phyloP scores from a whole-genome alignment of 2,113 vertebrate genomes.

The Pelvicachromis taeniatus region DNA sequence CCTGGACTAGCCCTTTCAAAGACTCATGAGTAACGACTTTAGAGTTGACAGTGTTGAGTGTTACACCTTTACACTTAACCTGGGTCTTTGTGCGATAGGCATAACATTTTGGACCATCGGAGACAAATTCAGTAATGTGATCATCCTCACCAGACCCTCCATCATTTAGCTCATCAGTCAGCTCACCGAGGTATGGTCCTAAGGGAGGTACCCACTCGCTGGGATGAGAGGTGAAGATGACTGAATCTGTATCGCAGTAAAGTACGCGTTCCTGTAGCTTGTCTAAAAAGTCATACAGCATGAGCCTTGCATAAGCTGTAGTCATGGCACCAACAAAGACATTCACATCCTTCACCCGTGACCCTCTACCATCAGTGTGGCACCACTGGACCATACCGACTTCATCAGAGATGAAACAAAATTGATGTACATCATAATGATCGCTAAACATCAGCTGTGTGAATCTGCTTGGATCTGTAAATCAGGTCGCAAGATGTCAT shows the following conservation, averaged over 20 bases:
- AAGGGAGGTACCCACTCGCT: rapidly evolving
- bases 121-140: background rate
- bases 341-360: background rate
- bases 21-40: rapidly evolving
- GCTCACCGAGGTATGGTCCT: rapidly evolving
- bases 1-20: background rate
- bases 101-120: rapidly evolving
- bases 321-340: background rate
- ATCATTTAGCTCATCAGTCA: background rate
- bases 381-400: too few species aligned
- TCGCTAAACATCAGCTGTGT: background rate
- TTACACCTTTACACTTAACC: background rate
- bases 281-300: background rate
- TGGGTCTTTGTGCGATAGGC: background rate
- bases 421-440: too few species aligned
- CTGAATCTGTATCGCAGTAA: background rate
- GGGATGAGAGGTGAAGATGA: background rate
- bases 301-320: background rate
- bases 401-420: too few species aligned
- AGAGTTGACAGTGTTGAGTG: background rate
- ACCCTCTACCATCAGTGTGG: too few species aligned
- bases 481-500: background rate
- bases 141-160: background rate
- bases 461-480: background rate
- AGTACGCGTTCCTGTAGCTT: too few species aligned